A percentile compares a stretch with the other conserved stretches of the same genome.
Conservation (phyloP, 2,797 vertebrate genomes). For the Sitta carolinensis region DNA sequence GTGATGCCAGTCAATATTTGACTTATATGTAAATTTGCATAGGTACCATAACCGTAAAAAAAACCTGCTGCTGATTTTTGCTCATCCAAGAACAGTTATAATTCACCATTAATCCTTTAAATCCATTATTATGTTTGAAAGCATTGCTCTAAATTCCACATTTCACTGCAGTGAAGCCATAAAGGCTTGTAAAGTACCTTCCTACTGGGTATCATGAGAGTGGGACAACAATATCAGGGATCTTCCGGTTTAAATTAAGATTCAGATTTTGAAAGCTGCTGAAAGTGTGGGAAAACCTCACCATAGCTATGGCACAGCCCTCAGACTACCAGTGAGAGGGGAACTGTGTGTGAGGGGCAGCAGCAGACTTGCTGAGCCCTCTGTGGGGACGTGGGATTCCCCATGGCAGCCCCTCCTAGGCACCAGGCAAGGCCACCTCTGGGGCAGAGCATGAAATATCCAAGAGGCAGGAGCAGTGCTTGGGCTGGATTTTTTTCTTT, state of each 20-base stretch:
- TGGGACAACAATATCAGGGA: neutral
- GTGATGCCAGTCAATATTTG: neutral
- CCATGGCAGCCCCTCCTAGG: rapidly evolving
- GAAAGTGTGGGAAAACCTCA: neutral
- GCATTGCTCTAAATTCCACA: neutral
- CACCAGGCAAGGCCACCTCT: neutral
- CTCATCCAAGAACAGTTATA: neutral
- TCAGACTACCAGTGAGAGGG: neutral
- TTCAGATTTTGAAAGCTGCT: neutral
- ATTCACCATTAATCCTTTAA: neutral
- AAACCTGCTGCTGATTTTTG: neutral
- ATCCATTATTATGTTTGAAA: neutral
- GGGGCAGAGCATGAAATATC: neutral
- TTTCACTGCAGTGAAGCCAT: neutral
- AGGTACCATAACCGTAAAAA: neutral
- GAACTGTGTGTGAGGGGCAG: neutral
- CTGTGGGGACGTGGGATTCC: rapidly evolving
- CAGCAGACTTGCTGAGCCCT: neutral
- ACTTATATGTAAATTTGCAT: neutral
- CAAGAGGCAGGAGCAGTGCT: neutral
- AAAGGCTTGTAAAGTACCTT: neutral
- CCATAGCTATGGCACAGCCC: neutral
- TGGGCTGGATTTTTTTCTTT: neutral
- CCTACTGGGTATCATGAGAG: neutral
- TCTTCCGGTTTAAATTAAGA: neutral